Evolutionary conservation across 2,113 vertebrate species (phyloP).

Genomic region (Cephalopterus ornatus): DNA sequence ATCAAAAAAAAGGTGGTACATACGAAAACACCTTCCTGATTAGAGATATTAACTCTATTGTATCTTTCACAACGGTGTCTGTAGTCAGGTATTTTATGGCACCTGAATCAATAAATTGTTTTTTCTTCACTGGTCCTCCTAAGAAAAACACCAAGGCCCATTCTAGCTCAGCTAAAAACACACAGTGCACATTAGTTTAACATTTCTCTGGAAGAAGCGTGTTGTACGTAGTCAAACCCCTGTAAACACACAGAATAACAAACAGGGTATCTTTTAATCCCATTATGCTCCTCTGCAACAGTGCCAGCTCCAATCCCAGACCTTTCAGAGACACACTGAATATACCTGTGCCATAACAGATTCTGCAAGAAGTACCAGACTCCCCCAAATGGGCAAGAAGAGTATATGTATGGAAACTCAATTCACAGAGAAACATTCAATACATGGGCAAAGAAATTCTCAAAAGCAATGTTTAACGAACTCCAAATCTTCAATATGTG

Average conservation of each 20-base stretch:
- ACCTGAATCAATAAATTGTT: not conserved
- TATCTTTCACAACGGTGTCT: not conserved
- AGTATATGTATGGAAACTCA: not conserved
- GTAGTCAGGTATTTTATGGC: not conserved
- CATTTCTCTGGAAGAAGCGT: not conserved
- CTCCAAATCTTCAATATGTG: not conserved
- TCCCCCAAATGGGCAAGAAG: slow-evolving; percentile 20
- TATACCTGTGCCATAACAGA: not conserved
- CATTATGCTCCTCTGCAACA: not conserved
- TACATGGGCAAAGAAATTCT: not conserved
- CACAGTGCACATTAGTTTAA: not conserved
- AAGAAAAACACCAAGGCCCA: not conserved
- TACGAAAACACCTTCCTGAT: not conserved
- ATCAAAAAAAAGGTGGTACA: not conserved
- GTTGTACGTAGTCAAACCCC: not conserved
- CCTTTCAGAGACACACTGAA: not conserved
- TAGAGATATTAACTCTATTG: not conserved
- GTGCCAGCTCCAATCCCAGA: not conserved
- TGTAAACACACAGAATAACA: not conserved
- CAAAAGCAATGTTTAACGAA: not conserved
- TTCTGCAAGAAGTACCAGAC: not conserved
- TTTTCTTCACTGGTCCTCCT: not conserved
- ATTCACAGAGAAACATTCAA: not conserved
- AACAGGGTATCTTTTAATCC: not conserved
- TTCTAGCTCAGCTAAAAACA: not conserved